Percentiles rank a stretch among this genome's conserved stretches.
phyloP scores from a whole-genome alignment of 2,888 invertebrate genomes.

The Agonum fuliginosum region DNA sequence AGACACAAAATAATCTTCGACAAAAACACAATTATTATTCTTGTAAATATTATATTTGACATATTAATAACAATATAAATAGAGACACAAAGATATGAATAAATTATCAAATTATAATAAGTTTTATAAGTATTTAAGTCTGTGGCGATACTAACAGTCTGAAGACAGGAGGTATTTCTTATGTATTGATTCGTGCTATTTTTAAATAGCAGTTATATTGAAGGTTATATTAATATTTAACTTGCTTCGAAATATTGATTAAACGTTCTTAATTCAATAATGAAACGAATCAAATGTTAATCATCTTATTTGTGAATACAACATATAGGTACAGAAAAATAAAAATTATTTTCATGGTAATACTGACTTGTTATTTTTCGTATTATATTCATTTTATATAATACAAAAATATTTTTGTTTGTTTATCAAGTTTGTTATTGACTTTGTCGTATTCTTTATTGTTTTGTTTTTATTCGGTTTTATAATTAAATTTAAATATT shows the following conservation, averaged over 20 bases:
- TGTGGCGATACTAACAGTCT: too few relatives aligned
- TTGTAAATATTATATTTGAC: too few relatives aligned
- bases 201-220: not conserved
- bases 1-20: too few relatives aligned
- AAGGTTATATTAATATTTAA: slow-evolving; percentile 11
- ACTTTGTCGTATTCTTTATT: not conserved
- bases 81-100: not conserved
- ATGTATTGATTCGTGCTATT: slow-evolving; percentile 12
- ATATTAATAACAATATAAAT: too few relatives aligned
- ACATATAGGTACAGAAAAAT: too few relatives aligned
- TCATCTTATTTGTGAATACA: too few relatives aligned
- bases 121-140: too few relatives aligned
- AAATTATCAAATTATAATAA: not conserved
- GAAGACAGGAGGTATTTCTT: not conserved
- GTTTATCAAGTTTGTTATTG: not conserved
- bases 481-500: slow-evolving; percentile 13
- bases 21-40: too few relatives aligned
- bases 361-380: too few relatives aligned
- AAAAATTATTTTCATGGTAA: too few relatives aligned
- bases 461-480: slow-evolving; percentile 11
- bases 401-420: not conserved
- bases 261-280: not conserved
- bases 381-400: too few relatives aligned
- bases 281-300: not conserved
- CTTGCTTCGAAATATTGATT: slow-evolving; percentile 1